Evolutionary conservation across 2,797 vertebrate genomes (phyloP).

Genomic region (Silurus aristotelis): DNA sequence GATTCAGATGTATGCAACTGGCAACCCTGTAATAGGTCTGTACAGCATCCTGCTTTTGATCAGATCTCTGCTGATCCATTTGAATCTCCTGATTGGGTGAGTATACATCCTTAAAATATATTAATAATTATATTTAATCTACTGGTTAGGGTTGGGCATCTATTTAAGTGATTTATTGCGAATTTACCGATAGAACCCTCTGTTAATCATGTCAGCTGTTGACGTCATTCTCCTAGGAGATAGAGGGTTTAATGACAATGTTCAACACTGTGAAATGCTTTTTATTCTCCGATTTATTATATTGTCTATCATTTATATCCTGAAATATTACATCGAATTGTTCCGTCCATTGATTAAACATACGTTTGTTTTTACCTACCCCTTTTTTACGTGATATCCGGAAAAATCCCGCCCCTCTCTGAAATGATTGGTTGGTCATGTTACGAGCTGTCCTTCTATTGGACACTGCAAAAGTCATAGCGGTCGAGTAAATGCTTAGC

Average conservation of each 20-base stretch:
- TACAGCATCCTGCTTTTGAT: slow-evolving; percentile 13
- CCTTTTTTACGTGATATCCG: neutral
- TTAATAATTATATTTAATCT: neutral
- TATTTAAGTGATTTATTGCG: neutral
- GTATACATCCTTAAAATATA: neutral
- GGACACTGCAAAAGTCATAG: neutral
- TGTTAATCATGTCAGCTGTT: neutral
- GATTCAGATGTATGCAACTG: neutral
- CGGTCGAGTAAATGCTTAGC: neutral
- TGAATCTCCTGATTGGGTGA: slow-evolving; percentile 18
- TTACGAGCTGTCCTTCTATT: neutral
- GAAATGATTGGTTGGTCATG: neutral
- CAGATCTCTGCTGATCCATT: neutral
- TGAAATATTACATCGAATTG: neutral
- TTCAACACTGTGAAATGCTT: neutral
- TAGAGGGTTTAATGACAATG: neutral
- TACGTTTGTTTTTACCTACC: neutral
- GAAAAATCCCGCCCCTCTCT: neutral
- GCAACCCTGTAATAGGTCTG: neutral
- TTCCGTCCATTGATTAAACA: neutral
- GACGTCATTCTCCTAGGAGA: neutral
- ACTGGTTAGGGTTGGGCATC: no score
- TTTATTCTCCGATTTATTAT: no score
- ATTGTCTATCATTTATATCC: neutral
- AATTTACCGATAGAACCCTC: neutral